Conservation (phyloP, 2,797 vertebrate genomes). For the Paratrypauchen microcephalus region DNA sequence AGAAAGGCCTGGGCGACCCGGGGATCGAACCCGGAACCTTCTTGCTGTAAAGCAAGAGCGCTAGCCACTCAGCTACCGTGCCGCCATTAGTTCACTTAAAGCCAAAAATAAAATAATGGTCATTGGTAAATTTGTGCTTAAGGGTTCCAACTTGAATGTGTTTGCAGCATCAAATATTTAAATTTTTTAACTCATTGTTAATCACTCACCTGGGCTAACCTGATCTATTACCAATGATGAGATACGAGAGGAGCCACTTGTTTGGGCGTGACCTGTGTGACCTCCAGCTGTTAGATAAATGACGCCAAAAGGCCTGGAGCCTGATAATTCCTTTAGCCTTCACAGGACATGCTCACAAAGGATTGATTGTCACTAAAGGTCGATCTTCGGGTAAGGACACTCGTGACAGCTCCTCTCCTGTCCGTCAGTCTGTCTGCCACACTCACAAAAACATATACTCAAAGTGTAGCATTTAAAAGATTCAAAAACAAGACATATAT, state of each 20-base stretch:
- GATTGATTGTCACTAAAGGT: slow-evolving; percentile 67
- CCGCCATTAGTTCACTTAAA: neutral
- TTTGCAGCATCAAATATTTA: neutral
- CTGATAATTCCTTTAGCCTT: slow-evolving; percentile 65
- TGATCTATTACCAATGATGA: slow-evolving; percentile 41
- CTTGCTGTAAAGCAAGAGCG: too few relatives aligned
- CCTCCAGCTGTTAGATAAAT: slow-evolving; percentile 50
- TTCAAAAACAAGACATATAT: slow-evolving; percentile 16
- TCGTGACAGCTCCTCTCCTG: slow-evolving; percentile 45
- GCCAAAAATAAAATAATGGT: neutral
- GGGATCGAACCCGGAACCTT: too few relatives aligned
- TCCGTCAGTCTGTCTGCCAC: slow-evolving; percentile 43
- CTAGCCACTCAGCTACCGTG: too few relatives aligned
- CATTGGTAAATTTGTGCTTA: neutral
- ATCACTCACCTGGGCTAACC: slow-evolving; percentile 41
- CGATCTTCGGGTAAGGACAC: slow-evolving; percentile 48
- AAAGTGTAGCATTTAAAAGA: slow-evolving; percentile 6
- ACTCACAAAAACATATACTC: slow-evolving; percentile 23
- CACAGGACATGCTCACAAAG: slow-evolving; percentile 56
- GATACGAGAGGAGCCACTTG: slow-evolving; percentile 47
- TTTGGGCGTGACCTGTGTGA: slow-evolving; percentile 42
- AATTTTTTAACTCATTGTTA: slow-evolving; percentile 26
- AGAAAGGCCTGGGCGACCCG: too few relatives aligned
- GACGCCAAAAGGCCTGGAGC: slow-evolving; percentile 45
- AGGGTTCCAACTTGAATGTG: neutral